These are phyloP conservation scores for Lytechinus variegatus DNA, from an alignment of 35 echinoderm and acorn worm genomes.

Conservation along the genomic window DNA sequence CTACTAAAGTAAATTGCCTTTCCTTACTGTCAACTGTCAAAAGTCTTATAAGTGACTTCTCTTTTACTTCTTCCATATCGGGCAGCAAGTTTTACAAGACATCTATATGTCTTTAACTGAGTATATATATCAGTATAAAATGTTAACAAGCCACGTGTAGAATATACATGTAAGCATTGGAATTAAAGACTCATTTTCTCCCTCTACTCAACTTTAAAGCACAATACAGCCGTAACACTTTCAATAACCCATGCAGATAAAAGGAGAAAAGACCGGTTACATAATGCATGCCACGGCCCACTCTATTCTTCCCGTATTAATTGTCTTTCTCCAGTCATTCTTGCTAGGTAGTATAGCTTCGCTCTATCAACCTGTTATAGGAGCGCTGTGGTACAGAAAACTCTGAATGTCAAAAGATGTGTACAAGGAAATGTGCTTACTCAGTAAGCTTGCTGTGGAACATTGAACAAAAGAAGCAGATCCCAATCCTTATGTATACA, in stretches of 20 bases:
- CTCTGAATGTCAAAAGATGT: background rate
- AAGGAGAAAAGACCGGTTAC: constrained; percentile 6
- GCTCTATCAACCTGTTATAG: background rate
- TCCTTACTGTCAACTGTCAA: background rate
- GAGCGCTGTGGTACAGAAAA: background rate
- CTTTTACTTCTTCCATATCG: background rate
- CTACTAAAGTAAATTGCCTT: background rate
- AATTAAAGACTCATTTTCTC: background rate
- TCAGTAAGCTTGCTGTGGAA: background rate
- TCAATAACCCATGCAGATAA: background rate
- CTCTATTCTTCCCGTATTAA: constrained; percentile 4
- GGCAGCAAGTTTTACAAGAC: background rate
- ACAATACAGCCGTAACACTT: background rate
- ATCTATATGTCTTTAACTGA: background rate
- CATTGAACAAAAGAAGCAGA: background rate
- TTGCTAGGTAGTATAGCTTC: background rate
- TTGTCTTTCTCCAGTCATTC: constrained; percentile 39
- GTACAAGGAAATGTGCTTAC: constrained; percentile 46
- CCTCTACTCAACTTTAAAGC: background rate
- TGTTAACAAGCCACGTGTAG: background rate
- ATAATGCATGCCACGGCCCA: background rate
- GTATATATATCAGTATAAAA: background rate
- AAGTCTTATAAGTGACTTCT: background rate
- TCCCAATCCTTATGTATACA: background rate
- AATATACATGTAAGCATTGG: background rate